A percentile compares a stretch with the other conserved stretches of the same genome.
Conservation (phyloP, 2,113 vertebrate genomes). For the Calidris pugnax region DNA sequence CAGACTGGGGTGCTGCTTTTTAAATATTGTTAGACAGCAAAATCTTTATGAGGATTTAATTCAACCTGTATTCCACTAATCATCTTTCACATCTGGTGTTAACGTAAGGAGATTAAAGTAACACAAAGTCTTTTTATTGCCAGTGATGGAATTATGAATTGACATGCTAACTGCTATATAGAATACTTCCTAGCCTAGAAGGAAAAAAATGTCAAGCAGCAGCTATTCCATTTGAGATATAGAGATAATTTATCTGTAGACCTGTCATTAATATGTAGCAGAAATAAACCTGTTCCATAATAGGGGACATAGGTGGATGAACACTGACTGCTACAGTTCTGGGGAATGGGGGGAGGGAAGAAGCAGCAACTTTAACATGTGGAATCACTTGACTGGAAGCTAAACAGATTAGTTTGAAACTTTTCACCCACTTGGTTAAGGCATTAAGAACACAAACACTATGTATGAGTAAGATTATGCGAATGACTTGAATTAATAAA, state of each 20-base stretch:
- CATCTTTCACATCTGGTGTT: background rate
- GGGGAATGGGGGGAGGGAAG: background rate
- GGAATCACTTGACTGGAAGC: conserved; percentile 17
- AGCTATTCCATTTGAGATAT: background rate
- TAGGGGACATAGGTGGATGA: background rate
- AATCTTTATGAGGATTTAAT: background rate
- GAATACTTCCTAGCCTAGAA: background rate
- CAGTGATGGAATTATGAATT: background rate
- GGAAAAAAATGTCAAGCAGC: background rate
- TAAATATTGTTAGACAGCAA: background rate
- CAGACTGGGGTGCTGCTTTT: background rate
- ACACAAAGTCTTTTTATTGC: background rate
- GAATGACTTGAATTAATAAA: background rate
- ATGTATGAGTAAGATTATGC: background rate
- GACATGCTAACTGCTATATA: background rate
- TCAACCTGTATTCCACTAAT: background rate
- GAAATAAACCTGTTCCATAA: conserved; percentile 24
- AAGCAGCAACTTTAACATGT: background rate
- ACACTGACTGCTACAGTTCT: background rate
- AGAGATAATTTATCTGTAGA: background rate
- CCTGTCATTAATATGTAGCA: background rate
- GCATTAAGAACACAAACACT: conserved; percentile 18
- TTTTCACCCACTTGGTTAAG: conserved; percentile 15
- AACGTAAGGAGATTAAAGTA: conserved; percentile 5
- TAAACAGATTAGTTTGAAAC: conserved; percentile 9